These are phyloP conservation scores for Drosophila stalkeri DNA, from an alignment of 2,888 invertebrate genomes.

Conservation along the genomic window DNA sequence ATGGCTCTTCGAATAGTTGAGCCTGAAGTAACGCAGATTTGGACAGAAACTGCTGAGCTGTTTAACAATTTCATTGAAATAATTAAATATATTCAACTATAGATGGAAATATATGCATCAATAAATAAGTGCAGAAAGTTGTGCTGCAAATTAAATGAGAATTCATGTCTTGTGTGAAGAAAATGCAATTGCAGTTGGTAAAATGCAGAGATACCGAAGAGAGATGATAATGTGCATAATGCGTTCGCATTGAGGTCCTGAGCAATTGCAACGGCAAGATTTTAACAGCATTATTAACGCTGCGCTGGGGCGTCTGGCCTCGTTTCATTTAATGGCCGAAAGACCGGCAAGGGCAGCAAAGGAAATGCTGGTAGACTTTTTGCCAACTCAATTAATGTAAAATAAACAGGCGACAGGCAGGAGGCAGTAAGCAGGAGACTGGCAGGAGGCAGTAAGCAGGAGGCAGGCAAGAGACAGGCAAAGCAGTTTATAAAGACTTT, in stretches of 20 bases:
- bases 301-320: slow-evolving; percentile 20
- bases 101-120: slow-evolving; percentile 13
- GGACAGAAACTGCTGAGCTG: not conserved
- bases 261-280: slow-evolving; percentile 43
- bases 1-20: not conserved
- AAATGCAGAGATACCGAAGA: slow-evolving; percentile 11
- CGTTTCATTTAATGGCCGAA: slow-evolving; percentile 62
- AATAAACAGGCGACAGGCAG: slow-evolving; percentile 63
- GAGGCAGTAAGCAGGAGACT: not conserved
- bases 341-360: slow-evolving; percentile 52
- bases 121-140: slow-evolving; percentile 28
- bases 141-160: slow-evolving; percentile 20
- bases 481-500: slow-evolving; percentile 18
- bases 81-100: not conserved
- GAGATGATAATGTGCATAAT: slow-evolving; percentile 17
- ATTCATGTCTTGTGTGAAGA: not conserved
- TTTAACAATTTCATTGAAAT: slow-evolving; percentile 2
- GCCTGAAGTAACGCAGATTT: not conserved
- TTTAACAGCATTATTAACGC: slow-evolving; percentile 67
- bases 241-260: slow-evolving; percentile 14
- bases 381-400: slow-evolving; percentile 79
- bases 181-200: slow-evolving; percentile 11
- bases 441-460: not conserved
- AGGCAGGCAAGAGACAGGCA: slow-evolving; percentile 2
- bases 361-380: slow-evolving; percentile 73